A percentile compares a stretch with the other conserved stretches of the same genome.
Conservation (phyloP, 2,113 vertebrate genomes). For the Verasper variegatus region DNA sequence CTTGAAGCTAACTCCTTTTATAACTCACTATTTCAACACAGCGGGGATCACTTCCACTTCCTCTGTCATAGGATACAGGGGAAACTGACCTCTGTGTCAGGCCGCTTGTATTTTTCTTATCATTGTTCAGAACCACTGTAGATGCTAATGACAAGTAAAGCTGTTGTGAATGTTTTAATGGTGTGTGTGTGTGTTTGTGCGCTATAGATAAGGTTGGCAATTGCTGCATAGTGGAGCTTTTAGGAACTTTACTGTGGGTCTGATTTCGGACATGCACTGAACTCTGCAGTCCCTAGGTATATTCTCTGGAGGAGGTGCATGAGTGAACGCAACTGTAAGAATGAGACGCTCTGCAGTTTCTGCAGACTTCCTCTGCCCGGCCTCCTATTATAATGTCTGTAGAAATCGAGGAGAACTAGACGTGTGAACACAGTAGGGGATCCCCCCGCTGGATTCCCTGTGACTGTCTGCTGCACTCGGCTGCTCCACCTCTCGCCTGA, state of each 20-base stretch:
- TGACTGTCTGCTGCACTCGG: neutral
- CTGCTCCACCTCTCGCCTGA: neutral
- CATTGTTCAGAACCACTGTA: neutral
- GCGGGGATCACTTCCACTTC: conserved; percentile 43
- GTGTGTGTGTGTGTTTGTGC: too few relatives aligned
- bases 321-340: too few relatives aligned
- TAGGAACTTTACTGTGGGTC: too few relatives aligned
- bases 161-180: too few relatives aligned
- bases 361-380: too few relatives aligned
- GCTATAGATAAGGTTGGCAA: too few relatives aligned
- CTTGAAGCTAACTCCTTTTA: conserved; percentile 79
- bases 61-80: conserved; percentile 11
- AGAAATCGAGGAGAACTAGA: neutral
- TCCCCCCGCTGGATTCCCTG: neutral
- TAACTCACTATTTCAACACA: conserved; percentile 60
- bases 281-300: too few relatives aligned
- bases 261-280: too few relatives aligned
- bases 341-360: too few relatives aligned
- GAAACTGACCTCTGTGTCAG: conserved; percentile 26
- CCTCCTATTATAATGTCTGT: neutral
- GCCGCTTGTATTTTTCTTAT: conserved; percentile 4
- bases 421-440: too few relatives aligned
- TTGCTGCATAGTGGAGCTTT: too few relatives aligned
- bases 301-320: too few relatives aligned
- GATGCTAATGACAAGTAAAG: neutral